Conservation (phyloP, 2,113 vertebrate genomes). For the Ibidorhyncha struthersii region DNA sequence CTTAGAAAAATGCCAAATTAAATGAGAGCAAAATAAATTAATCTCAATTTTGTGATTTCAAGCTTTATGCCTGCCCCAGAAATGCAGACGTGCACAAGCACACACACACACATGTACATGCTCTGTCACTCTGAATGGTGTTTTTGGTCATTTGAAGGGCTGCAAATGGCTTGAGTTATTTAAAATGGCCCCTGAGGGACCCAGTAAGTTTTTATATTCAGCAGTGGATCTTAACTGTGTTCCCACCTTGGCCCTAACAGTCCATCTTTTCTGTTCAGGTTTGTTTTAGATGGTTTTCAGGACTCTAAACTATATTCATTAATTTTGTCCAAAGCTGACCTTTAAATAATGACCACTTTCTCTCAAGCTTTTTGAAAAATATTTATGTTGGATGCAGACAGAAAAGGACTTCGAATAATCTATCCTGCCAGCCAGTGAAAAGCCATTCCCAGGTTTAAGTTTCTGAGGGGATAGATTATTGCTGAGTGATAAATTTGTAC, state of each 20-base stretch:
- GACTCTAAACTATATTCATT: neutral
- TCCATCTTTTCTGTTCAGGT: neutral
- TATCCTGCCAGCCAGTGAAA: neutral
- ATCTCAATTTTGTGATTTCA: neutral
- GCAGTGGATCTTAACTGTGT: neutral
- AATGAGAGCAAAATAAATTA: neutral
- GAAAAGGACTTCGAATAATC: neutral
- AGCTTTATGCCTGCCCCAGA: neutral
- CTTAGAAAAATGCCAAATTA: neutral
- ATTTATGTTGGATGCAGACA: neutral
- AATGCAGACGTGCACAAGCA: accelerated
- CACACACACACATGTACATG: neutral
- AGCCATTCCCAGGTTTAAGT: neutral
- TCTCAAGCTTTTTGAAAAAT: neutral
- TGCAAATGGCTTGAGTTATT: neutral
- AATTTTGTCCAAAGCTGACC: neutral
- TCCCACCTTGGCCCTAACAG: neutral
- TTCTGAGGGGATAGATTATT: neutral
- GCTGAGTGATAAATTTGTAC: neutral
- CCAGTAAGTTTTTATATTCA: neutral
- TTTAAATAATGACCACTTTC: neutral
- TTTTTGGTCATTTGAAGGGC: neutral
- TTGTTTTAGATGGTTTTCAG: neutral
- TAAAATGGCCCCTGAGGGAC: neutral
- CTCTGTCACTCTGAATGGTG: neutral